phyloP scores from a whole-genome alignment of 1,140 invertebrate genomes.

The Eciton burchellii region DNA sequence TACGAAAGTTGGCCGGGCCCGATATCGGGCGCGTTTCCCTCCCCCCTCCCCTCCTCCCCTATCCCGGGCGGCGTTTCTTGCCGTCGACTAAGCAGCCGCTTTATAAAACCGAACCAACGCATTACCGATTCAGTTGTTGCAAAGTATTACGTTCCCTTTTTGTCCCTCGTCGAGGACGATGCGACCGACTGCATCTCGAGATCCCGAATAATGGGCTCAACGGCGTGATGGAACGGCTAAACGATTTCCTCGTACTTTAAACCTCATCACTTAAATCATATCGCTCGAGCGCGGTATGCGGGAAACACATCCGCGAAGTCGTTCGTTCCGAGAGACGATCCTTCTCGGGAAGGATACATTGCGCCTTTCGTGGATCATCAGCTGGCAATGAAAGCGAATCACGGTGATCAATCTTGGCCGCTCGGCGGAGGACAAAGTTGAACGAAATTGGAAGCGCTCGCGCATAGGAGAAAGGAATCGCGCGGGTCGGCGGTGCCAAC shows the following conservation, averaged over 20 bases:
- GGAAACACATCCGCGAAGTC: not conserved
- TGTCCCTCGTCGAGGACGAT: too few relatives aligned
- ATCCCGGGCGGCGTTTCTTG: too few relatives aligned
- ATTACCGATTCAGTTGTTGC: conserved; percentile 61
- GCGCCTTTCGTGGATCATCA: too few relatives aligned
- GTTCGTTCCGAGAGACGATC: too few relatives aligned
- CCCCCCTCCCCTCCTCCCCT: too few relatives aligned
- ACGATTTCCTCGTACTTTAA: not conserved
- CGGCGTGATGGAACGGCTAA: not conserved
- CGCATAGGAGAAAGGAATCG: not conserved
- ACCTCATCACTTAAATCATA: not conserved
- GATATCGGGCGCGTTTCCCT: conserved; percentile 7
- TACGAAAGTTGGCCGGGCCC: conserved; percentile 52
- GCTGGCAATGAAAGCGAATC: too few relatives aligned
- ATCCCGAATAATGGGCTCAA: not conserved
- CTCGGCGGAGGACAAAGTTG: not conserved
- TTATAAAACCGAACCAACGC: conserved; percentile 47
- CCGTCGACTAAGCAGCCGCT: conserved; percentile 47
- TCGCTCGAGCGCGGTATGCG: not conserved
- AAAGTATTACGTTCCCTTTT: conserved; percentile 49
- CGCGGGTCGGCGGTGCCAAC: conserved; percentile 7
- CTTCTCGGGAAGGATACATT: too few relatives aligned
- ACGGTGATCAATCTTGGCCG: not conserved
- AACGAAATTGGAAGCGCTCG: conserved; percentile 1
- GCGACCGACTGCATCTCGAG: not conserved